phyloP scores from a whole-genome alignment of 2,888 invertebrate genomes.

The Choristoneura rosaceana region DNA sequence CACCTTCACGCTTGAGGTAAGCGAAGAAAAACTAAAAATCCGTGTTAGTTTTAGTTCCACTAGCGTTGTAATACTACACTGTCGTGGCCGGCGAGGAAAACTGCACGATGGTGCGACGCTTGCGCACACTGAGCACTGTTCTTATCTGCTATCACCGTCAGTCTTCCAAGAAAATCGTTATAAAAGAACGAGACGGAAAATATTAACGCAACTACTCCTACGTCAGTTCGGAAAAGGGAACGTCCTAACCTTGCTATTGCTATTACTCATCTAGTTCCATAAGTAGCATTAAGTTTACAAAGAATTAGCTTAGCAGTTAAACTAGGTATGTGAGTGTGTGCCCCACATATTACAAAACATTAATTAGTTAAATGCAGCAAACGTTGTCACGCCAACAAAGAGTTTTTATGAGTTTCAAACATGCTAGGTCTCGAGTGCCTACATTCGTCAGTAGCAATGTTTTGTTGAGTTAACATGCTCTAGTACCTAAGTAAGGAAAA shows the following conservation, averaged over 20 bases:
- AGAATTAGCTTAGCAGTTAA: slow-evolving; percentile 10
- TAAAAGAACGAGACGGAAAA: slow-evolving; percentile 50
- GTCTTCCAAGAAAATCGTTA: slow-evolving; percentile 21
- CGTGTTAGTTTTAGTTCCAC: slow-evolving; percentile 49
- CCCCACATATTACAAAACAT: slow-evolving; percentile 8
- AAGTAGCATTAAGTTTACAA: slow-evolving; percentile 4
- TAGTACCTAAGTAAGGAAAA: not conserved
- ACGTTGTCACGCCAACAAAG: slow-evolving; percentile 18
- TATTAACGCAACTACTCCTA: slow-evolving; percentile 41
- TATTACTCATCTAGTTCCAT: slow-evolving; percentile 26
- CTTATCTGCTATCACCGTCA: slow-evolving; percentile 26
- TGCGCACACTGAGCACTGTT: slow-evolving; percentile 36
- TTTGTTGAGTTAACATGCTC: not conserved
- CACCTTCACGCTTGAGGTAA: slow-evolving; percentile 35
- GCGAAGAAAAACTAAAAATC: slow-evolving; percentile 41
- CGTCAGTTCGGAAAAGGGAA: slow-evolving; percentile 65
- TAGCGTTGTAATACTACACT: slow-evolving; percentile 32
- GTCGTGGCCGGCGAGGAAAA: slow-evolving; percentile 44
- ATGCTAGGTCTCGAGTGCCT: slow-evolving; percentile 31
- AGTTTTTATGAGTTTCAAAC: slow-evolving; percentile 27
- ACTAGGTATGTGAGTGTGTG: not conserved
- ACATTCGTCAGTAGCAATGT: slow-evolving; percentile 13
- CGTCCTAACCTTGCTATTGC: slow-evolving; percentile 52
- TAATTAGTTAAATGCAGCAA: slow-evolving; percentile 36
- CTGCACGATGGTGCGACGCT: slow-evolving; percentile 45